Evolutionary conservation across 1,140 invertebrate genomes (phyloP).

Genomic region (Sesamia nonagrioides): DNA sequence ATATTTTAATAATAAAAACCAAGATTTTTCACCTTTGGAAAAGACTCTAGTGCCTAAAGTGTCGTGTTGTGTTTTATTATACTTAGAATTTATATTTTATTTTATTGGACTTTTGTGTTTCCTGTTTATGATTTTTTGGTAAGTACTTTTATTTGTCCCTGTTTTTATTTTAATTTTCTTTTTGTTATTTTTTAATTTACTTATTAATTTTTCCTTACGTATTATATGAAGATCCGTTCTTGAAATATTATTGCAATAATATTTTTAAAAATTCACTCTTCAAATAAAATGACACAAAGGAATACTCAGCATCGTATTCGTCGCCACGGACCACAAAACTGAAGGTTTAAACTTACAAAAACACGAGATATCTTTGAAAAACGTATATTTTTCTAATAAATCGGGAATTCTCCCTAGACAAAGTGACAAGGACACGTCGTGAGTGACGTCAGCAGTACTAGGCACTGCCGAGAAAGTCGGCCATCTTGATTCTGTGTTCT

Average conservation of each 20-base stretch:
- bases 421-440: slow-evolving; percentile 80
- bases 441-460: slow-evolving; percentile 84
- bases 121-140: slow-evolving; percentile 78
- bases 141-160: slow-evolving; percentile 70
- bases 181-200: slow-evolving; percentile 12
- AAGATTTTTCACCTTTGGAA: slow-evolving; percentile 73
- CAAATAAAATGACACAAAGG: slow-evolving; percentile 37
- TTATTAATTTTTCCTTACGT: slow-evolving; percentile 38
- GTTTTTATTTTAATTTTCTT: slow-evolving; percentile 48
- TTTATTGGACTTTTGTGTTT: slow-evolving; percentile 81
- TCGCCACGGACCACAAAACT: background rate
- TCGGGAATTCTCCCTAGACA: slow-evolving; percentile 71
- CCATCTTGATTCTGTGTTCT: slow-evolving; percentile 83
- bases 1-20: slow-evolving; percentile 65
- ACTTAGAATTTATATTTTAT: slow-evolving; percentile 67
- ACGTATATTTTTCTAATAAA: slow-evolving; percentile 63
- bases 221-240: slow-evolving; percentile 37
- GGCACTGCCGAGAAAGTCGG: slow-evolving; percentile 83
- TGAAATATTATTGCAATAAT: background rate
- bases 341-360: slow-evolving; percentile 42
- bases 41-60: slow-evolving; percentile 81
- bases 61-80: slow-evolving; percentile 80
- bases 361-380: slow-evolving; percentile 46
- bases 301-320: background rate
- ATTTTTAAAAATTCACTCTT: background rate